Evolutionary conservation across 1,140 invertebrate genomes (phyloP), one percentile per base, ranked within the genome.

Genomic region (Tribolium madens): DNA sequence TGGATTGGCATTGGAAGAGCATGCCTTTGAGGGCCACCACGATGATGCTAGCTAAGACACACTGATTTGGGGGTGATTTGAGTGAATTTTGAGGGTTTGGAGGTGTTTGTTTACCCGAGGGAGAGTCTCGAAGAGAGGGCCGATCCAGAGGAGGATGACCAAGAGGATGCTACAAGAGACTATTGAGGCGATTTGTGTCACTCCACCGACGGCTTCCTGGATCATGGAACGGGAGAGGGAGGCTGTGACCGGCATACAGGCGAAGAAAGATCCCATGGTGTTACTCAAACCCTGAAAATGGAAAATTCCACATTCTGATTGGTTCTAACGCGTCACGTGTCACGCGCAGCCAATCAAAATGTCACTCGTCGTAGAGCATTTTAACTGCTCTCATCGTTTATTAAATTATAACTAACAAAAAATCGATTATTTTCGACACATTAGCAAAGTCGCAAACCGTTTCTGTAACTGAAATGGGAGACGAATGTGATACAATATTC

Each of bases 11-110:
- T 87, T 98, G 95, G 81, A 93, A 87, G 78, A 98, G 72, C 79
- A 97, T 94, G 9, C 94, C 93, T 86, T 96, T 96, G 1, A 98
- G 86, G 0, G 96, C 95, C 0, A 98, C 94, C 2, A 98, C 90
- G 80, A 98, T 97, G 69, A 98, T 96, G 75, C 94, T 91, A 7
- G 96, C 94, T 74, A 98, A 85, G 68, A 97, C 91, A 85, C 91
- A 92, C 92, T 95, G 85, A 46, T 10, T 42, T 82, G 82, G 42
- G 33, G 52, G 9, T 70, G 26, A 52, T 6, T 36, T 31, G 33
- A 57, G 18, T 9, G n/a, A 57, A 47, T 2, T n/a, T 53, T 15
- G 2, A 42, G n/a, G n/a, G n/a, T 0, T 42, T 4, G n/a, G 12
- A 9, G 9, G 42, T 36, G 42, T 15, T 15, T 31, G 36, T 64